Evolutionary conservation across 1,140 invertebrate genomes (phyloP), one percentile per base, ranked within the genome.

Genomic region (Hycleus phaleratus): DNA sequence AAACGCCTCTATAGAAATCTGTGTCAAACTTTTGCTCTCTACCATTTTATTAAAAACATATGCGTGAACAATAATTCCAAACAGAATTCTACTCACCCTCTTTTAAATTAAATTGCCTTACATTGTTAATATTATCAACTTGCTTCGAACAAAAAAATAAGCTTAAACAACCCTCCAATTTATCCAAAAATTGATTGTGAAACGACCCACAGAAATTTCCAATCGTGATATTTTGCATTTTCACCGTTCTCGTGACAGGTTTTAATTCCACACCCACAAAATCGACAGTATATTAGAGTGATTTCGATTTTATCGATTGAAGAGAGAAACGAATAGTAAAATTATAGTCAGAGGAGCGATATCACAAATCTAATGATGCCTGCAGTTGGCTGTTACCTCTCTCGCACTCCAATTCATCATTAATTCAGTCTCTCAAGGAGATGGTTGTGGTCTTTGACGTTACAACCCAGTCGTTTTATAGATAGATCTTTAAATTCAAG

Each of bases 401-500:
- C 18, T 18, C 18, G 18, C 18, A 18, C 18, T 18, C 32, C 32
- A 5, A 45, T 38, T 56, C 53, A 56, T 56, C 38, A 57, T 49
- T 49, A 49, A 48, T 53, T 53, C 51, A 53, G 42, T 53, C 51
- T 26, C 51, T 45, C 26, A 45, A 43, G 51, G 51, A 32, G 32
- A 7, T 32, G 32, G 32, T 32, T 7, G 50, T 43, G 51, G 51
- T 53, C 40, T 53, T 53, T 58, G 56, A 51, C 26, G 47, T 58
- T 58, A 48, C 48, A 25, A 51, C 48, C 51, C 51, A 58, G 50
- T 46, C 49, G 48, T 38, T 49, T 45, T 49, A 58, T 58, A 49
- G 48, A 58, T 32, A 4, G 4, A 5, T 58, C 56, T 58, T 43
- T 26, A 48, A 58, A 58, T 58, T 58, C 56, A 50, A 58, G 56